phyloP scores from a whole-genome alignment of 2,113 vertebrate species.

The Cryptotis parvus region DNA sequence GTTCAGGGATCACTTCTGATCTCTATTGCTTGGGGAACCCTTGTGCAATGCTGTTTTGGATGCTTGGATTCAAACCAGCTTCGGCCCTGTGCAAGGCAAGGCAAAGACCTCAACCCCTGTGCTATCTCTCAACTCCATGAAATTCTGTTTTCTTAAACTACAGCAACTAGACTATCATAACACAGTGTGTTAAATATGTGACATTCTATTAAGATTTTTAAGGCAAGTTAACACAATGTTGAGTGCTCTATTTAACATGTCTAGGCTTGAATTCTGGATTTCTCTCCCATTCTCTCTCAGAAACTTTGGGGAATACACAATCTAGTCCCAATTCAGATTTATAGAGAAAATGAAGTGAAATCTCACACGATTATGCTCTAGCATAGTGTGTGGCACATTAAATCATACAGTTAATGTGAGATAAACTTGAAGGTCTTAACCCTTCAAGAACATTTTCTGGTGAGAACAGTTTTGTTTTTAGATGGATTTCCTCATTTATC shows the following conservation, averaged over 20 bases:
- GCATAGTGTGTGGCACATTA: background rate
- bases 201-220: background rate
- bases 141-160: background rate
- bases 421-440: too few relatives aligned
- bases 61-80: too few relatives aligned
- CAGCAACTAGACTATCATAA: background rate
- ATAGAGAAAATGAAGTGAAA: background rate
- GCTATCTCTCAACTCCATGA: background rate
- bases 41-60: too few relatives aligned
- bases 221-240: background rate
- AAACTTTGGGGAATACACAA: background rate
- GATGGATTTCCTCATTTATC: too few relatives aligned
- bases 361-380: background rate
- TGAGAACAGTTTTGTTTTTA: too few relatives aligned
- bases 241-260: background rate
- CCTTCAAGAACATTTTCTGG: too few relatives aligned
- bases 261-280: conserved; percentile 23
- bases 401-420: background rate
- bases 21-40: too few relatives aligned
- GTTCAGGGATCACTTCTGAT: too few relatives aligned
- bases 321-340: background rate
- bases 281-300: background rate
- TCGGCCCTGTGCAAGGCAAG: too few relatives aligned
- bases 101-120: too few relatives aligned
- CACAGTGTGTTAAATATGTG: background rate